These are phyloP conservation scores for Brachionus asplanchnoidis DNA, from an alignment of 1,140 invertebrate genomes.

Conservation along the genomic window DNA sequence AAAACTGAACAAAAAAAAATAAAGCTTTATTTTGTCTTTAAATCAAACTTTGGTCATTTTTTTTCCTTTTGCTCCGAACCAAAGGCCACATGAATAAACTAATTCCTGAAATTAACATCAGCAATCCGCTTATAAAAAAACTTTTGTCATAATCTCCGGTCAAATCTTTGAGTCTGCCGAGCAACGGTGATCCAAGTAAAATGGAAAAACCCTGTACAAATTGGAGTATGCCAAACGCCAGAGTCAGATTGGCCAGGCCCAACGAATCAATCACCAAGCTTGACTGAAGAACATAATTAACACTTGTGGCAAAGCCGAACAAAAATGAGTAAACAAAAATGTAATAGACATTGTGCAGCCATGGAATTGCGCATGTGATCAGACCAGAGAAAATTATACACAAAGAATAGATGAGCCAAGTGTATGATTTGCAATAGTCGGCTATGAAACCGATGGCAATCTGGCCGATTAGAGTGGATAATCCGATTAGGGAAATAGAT, in stretches of 20 bases:
- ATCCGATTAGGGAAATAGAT: conserved; percentile 81
- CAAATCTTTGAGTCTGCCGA: conserved; percentile 14
- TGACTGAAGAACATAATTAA: conserved; percentile 77
- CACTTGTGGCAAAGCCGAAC: conserved; percentile 42
- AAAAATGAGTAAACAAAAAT: conserved; percentile 35
- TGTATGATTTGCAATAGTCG: conserved; percentile 61
- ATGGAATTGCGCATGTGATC: conserved; percentile 68
- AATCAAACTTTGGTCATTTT: neutral
- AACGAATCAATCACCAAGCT: conserved; percentile 83
- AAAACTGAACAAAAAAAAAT: neutral
- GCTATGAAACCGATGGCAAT: conserved; percentile 51
- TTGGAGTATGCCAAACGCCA: conserved; percentile 83
- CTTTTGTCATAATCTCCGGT: conserved; percentile 5
- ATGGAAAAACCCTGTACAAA: conserved; percentile 86
- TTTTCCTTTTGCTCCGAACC: neutral
- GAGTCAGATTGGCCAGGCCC: conserved; percentile 81
- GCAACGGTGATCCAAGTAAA: conserved; percentile 68
- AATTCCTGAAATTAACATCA: conserved; percentile 27
- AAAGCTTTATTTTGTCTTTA: neutral
- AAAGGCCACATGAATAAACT: neutral
- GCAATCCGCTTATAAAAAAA: conserved; percentile 11
- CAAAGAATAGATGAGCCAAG: conserved; percentile 74
- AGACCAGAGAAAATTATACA: conserved; percentile 75
- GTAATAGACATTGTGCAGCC: conserved; percentile 57
- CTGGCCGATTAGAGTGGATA: conserved; percentile 61